phyloP scores from a whole-genome alignment of 2,797 vertebrate species.

The Neosilurus mollespiculum region DNA sequence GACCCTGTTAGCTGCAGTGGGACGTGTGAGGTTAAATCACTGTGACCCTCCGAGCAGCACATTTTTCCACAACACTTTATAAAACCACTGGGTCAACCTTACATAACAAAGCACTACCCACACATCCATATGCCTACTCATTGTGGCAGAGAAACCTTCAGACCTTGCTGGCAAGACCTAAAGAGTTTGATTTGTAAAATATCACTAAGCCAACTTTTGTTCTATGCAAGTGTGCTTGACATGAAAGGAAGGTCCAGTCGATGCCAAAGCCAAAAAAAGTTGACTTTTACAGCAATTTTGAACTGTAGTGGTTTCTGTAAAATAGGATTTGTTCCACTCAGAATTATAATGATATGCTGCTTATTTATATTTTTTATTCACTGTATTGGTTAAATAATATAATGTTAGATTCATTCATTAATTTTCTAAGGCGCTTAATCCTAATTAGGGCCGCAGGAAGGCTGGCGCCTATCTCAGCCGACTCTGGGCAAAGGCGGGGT shows the following conservation, averaged over 20 bases:
- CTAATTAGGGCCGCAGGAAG: too few relatives aligned
- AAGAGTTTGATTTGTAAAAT: slow-evolving; percentile 12
- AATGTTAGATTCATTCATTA: background rate
- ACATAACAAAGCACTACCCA: slow-evolving; percentile 29
- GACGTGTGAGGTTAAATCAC: slow-evolving; percentile 23
- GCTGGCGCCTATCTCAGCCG: too few relatives aligned
- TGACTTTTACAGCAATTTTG: background rate
- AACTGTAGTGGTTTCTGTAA: too few relatives aligned
- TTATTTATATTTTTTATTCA: background rate
- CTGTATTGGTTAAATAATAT: background rate
- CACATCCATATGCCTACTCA: slow-evolving; percentile 22
- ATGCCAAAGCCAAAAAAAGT: background rate
- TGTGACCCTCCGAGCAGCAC: slow-evolving; percentile 16
- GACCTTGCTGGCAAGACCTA: slow-evolving; percentile 22
- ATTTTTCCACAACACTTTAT: slow-evolving; percentile 4
- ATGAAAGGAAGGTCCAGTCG: background rate
- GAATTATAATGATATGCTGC: background rate
- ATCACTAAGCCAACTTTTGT: background rate
- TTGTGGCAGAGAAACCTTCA: slow-evolving; percentile 20
- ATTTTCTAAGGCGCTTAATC: too few relatives aligned
- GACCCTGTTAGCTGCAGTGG: slow-evolving; percentile 12
- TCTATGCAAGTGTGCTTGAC: background rate
- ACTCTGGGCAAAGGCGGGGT: too few relatives aligned
- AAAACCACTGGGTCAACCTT: slow-evolving; percentile 29
- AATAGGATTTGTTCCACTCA: background rate